Conservation (phyloP, 2,888 invertebrate genomes). For the Pseudolycoriella hygida region DNA sequence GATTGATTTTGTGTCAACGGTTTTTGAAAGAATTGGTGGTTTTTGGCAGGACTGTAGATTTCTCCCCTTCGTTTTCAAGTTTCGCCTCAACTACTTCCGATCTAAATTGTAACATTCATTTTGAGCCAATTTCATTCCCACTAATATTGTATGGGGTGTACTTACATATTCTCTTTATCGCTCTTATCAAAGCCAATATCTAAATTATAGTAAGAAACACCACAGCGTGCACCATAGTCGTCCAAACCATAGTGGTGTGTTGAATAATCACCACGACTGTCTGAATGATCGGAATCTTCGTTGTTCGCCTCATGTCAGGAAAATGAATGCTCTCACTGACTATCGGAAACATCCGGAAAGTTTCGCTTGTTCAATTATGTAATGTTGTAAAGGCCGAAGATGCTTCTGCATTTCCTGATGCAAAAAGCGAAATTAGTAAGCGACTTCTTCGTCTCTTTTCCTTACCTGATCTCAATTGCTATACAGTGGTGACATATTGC, state of each 20-base stretch:
- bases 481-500: conserved; percentile 44
- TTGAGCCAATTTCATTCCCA: not conserved
- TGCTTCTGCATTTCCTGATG: conserved; percentile 44
- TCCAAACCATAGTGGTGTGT: conserved; percentile 35
- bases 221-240: conserved; percentile 26
- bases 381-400: conserved; percentile 68
- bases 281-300: conserved; percentile 58
- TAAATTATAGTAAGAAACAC: conserved; percentile 41
- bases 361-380: conserved; percentile 73
- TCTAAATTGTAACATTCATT: conserved; percentile 15
- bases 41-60: conserved; percentile 15
- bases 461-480: conserved; percentile 51
- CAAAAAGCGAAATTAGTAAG: not conserved
- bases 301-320: conserved; percentile 60
- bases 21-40: conserved; percentile 14
- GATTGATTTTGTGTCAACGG: conserved; percentile 16
- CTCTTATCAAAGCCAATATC: conserved; percentile 39
- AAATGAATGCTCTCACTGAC: conserved; percentile 43
- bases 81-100: conserved; percentile 29
- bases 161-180: conserved; percentile 31
- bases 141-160: not conserved
- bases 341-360: conserved; percentile 49
- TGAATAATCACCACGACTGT: conserved; percentile 39
- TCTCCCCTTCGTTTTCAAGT: conserved; percentile 20
- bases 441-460: not conserved